Evolutionary conservation across 2,113 vertebrate genomes (phyloP).

Genomic region (Cryptotis parvus): DNA sequence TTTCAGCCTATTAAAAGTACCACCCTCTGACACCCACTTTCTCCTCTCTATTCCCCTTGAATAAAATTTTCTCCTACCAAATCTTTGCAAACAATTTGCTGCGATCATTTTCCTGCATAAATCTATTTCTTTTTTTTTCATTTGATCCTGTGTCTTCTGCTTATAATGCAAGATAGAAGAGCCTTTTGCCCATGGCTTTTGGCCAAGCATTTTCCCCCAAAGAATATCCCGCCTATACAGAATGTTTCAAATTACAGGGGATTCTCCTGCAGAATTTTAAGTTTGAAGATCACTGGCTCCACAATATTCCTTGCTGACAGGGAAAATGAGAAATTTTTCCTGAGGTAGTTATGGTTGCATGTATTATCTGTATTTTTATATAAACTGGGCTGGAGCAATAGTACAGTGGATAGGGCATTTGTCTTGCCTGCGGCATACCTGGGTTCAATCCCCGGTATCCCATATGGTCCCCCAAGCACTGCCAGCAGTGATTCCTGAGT

Average conservation of each 20-base stretch:
- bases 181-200: neutral
- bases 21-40: neutral
- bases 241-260: neutral
- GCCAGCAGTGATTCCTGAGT: no score
- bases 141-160: neutral
- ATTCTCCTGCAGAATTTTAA: conserved; percentile 27
- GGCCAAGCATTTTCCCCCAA: neutral
- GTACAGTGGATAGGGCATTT: no score
- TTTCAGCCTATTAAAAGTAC: neutral
- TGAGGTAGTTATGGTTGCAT: conserved; percentile 53
- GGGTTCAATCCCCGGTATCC: no score
- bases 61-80: neutral
- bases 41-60: neutral
- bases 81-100: neutral
- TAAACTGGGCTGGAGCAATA: no score
- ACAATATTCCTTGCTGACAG: conserved; percentile 16
- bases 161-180: neutral
- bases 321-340: conserved; percentile 33
- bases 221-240: neutral
- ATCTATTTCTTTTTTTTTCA: neutral
- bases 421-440: no score
- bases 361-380: neutral
- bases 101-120: neutral
- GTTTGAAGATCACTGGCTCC: neutral
- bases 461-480: no score